Evolutionary conservation across 2,888 invertebrate species (phyloP).

Genomic region (Ditula angustiorana): DNA sequence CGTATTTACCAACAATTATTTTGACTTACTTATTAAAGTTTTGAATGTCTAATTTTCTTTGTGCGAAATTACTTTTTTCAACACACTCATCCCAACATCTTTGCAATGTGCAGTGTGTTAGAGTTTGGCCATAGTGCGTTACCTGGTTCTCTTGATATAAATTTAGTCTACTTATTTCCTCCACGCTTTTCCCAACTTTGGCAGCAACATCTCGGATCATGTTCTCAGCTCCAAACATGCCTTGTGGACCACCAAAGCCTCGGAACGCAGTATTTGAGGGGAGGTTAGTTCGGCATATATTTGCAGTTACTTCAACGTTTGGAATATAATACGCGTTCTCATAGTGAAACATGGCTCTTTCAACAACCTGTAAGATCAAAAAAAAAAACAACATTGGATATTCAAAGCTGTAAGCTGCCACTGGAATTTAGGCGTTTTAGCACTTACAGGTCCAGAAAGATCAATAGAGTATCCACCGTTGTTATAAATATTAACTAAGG

Average conservation of each 20-base stretch:
- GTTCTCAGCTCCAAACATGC: constrained; percentile 94
- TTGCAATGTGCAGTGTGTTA: constrained; percentile 90
- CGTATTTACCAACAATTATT: not conserved
- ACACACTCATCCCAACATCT: constrained; percentile 93
- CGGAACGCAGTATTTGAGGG: constrained; percentile 97
- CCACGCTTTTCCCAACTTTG: constrained; percentile 86
- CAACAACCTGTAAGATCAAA: constrained; percentile 87
- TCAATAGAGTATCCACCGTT: constrained; percentile 95
- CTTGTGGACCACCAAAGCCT: constrained; percentile 96
- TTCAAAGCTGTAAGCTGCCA: not conserved
- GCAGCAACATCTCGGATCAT: constrained; percentile 92
- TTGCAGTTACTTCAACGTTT: constrained; percentile 88
- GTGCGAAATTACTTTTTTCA: constrained; percentile 86
- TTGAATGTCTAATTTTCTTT: constrained; percentile 85
- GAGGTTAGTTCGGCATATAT: constrained; percentile 94
- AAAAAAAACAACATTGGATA: not conserved
- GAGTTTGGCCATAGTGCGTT: constrained; percentile 91
- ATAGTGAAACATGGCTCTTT: constrained; percentile 93
- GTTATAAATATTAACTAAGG: constrained; percentile 90
- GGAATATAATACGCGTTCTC: constrained; percentile 94
- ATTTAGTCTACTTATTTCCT: constrained; percentile 89
- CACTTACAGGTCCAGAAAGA: constrained; percentile 90
- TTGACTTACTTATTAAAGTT: constrained; percentile 89
- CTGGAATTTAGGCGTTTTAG: not conserved
- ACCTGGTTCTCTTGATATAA: constrained; percentile 91